Evolutionary conservation across 1,140 invertebrate genomes (phyloP).

Genomic region (fruit fly (Drosophila melanogaster)): Release_6_plus_ISO1_MT NT_037436.4:2843501-2844000

Average conservation of each 20-base stretch:
- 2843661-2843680: slow-evolving; percentile 22
- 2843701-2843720: slow-evolving; percentile 8
- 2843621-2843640: slow-evolving; percentile 12
- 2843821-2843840: slow-evolving; percentile 11
- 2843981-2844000: slow-evolving; percentile 8
- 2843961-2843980: slow-evolving; percentile 5
- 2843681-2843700: slow-evolving; percentile 25
- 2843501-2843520: slow-evolving; percentile 84
- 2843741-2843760: slow-evolving; percentile 47
- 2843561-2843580: slow-evolving; percentile 30
- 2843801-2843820: neutral
- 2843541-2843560: slow-evolving; percentile 46
- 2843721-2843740: slow-evolving; percentile 3
- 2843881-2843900: neutral
- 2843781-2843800: slow-evolving; percentile 26
- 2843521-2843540: slow-evolving; percentile 83
- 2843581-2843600: slow-evolving; percentile 58
- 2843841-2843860: neutral
- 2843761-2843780: slow-evolving; percentile 60
- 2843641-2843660: slow-evolving; percentile 6
- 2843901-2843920: neutral
- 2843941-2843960: neutral
- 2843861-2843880: too few species aligned
- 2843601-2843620: slow-evolving; percentile 64
- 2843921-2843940: neutral